These are phyloP conservation scores for Pipistrellus kuhlii DNA, from an alignment of 2,797 vertebrate genomes.

Conservation along the genomic window DNA sequence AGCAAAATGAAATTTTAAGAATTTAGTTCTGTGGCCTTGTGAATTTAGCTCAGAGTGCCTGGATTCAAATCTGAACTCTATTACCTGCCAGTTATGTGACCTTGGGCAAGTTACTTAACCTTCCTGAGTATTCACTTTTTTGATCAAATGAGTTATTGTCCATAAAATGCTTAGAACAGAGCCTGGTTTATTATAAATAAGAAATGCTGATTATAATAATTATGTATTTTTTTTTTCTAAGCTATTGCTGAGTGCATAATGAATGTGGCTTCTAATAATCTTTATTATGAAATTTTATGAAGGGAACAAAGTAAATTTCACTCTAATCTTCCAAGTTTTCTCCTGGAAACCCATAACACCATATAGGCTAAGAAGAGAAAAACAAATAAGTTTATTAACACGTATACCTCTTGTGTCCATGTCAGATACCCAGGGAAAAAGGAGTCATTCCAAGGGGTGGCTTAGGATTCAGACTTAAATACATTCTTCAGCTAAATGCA, in stretches of 20 bases:
- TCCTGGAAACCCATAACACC: neutral
- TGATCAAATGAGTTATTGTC: neutral
- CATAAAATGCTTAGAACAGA: neutral
- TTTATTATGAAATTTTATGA: neutral
- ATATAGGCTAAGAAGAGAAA: slow-evolving; percentile 6
- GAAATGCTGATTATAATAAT: neutral
- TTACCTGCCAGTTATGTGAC: neutral
- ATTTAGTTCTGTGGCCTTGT: neutral
- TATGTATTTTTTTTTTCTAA: neutral
- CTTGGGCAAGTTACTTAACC: neutral
- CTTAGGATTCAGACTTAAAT: neutral
- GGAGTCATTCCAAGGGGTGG: neutral
- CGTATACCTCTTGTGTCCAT: neutral
- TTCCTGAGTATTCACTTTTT: neutral
- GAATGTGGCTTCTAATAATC: neutral
- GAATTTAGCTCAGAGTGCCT: neutral
- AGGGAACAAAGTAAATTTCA: neutral
- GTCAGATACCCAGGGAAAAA: neutral
- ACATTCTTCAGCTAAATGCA: neutral
- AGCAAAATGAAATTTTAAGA: neutral
- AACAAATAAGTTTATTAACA: neutral
- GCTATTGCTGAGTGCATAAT: neutral
- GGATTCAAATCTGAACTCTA: neutral
- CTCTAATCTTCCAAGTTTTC: neutral
- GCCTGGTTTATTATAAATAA: neutral